Evolutionary conservation across 2,888 invertebrate species (phyloP).

Genomic region (Osmoderma eremita): DNA sequence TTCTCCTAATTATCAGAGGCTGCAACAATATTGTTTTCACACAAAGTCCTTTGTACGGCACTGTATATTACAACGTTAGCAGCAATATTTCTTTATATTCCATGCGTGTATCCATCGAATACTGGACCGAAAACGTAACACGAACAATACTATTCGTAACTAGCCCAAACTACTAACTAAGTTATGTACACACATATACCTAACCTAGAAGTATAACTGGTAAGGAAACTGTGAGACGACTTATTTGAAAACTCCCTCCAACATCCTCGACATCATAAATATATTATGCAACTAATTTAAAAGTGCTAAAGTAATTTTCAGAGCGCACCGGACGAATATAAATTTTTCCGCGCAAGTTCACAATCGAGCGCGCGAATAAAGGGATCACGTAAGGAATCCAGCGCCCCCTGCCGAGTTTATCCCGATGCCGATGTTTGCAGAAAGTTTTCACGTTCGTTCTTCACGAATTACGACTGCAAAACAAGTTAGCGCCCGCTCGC

Average conservation of each 20-base stretch:
- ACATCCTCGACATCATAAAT: constrained; percentile 53
- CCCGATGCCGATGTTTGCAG: constrained; percentile 59
- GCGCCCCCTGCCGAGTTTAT: constrained; percentile 50
- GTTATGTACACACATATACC: too few species aligned
- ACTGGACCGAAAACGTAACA: too few species aligned
- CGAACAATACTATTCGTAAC: too few species aligned
- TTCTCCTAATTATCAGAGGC: too few species aligned
- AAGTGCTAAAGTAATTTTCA: constrained; percentile 59
- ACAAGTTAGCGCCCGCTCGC: constrained; percentile 54
- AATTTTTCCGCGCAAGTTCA: constrained; percentile 48
- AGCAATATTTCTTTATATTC: too few species aligned
- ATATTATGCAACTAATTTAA: constrained; percentile 58
- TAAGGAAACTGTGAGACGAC: constrained; percentile 40
- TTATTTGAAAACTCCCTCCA: constrained; percentile 14
- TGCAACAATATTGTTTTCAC: too few species aligned
- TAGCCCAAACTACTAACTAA: too few species aligned
- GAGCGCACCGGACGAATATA: constrained; percentile 56
- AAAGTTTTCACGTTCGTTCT: constrained; percentile 57
- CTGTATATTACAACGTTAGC: too few species aligned
- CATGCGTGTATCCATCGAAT: too few species aligned
- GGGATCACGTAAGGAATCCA: constrained; percentile 52
- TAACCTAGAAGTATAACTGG: too few species aligned
- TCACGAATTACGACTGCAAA: constrained; percentile 57
- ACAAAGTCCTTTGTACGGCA: too few species aligned
- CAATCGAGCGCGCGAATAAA: constrained; percentile 41